A percentile compares a stretch with the other conserved stretches of the same genome.
These are phyloP conservation scores for Cheilosia variabilis DNA, from an alignment of 2,888 invertebrate genomes.

Conservation along the genomic window DNA sequence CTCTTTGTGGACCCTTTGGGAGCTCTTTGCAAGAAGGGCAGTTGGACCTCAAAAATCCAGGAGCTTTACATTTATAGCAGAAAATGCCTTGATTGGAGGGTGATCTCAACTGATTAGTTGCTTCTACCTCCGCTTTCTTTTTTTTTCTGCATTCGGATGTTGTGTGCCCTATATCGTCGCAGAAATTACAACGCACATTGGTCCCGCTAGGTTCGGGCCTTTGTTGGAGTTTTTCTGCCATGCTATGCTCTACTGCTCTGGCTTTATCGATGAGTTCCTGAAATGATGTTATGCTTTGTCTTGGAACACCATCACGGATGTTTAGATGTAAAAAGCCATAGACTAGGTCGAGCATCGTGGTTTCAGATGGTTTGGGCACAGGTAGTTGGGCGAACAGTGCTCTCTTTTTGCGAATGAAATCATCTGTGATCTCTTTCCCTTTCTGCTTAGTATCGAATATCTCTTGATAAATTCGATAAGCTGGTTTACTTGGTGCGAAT, in stretches of 20 bases:
- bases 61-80: constrained; percentile 12
- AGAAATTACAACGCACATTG: constrained; percentile 13
- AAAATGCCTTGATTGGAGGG: constrained; percentile 4
- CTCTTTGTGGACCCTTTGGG: constrained; percentile 5
- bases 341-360: constrained; percentile 5
- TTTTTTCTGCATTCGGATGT: background rate
- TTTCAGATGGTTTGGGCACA: background rate
- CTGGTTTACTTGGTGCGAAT: constrained; percentile 62
- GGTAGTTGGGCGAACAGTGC: constrained; percentile 51
- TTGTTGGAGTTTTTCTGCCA: background rate
- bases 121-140: background rate
- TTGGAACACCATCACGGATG: background rate
- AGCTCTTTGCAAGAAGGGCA: constrained; percentile 5
- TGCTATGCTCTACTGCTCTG: constrained; percentile 10
- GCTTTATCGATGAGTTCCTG: constrained; percentile 4
- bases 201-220: no score
- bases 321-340: constrained; percentile 10
- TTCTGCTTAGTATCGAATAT: background rate
- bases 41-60: constrained; percentile 7
- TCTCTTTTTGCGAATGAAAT: constrained; percentile 54
- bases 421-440: constrained; percentile 61
- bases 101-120: background rate
- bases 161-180: constrained; percentile 1
- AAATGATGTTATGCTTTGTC: constrained; percentile 5
- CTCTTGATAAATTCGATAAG: constrained; percentile 29